Conservation (phyloP, 2,888 invertebrate genomes). For the Ophion obscuratus region DNA sequence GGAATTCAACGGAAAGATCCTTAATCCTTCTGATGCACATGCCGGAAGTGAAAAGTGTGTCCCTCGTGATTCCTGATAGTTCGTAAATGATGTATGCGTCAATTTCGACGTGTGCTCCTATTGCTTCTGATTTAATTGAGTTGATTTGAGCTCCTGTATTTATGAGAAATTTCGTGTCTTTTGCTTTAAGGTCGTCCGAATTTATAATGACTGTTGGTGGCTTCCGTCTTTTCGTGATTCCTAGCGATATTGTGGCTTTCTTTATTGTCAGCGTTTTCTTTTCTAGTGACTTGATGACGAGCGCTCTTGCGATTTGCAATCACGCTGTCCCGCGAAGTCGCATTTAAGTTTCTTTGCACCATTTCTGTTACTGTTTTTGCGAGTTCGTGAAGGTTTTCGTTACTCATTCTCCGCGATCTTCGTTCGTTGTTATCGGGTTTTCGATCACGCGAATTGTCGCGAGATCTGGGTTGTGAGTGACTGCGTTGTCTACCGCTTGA, state of each 20-base stretch:
- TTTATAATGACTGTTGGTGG: constrained; percentile 24
- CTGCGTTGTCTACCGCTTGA: neutral
- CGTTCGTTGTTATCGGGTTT: neutral
- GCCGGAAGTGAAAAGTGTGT: no score
- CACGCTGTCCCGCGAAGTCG: constrained; percentile 32
- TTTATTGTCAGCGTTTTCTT: neutral
- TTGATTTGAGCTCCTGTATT: constrained; percentile 38
- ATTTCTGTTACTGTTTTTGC: no score
- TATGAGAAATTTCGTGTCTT: neutral
- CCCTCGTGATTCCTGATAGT: no score
- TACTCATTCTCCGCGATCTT: neutral
- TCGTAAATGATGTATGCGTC: no score
- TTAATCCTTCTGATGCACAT: no score
- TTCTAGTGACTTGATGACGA: neutral
- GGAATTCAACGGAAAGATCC: no score
- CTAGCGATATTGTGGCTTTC: neutral
- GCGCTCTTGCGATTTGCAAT: neutral
- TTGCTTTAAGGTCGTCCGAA: neutral
- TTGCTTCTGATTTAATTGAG: neutral
- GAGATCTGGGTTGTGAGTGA: neutral
- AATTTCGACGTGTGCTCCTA: no score
- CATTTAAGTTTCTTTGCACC: constrained; percentile 6
- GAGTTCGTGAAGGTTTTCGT: constrained; percentile 3
- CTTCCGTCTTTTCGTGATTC: constrained; percentile 1
- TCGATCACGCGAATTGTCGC: neutral